A percentile compares a stretch with the other conserved stretches of the same genome.
Evolutionary conservation across 1,140 invertebrate genomes (phyloP).

Genomic region (Plutomurus gul): DNA sequence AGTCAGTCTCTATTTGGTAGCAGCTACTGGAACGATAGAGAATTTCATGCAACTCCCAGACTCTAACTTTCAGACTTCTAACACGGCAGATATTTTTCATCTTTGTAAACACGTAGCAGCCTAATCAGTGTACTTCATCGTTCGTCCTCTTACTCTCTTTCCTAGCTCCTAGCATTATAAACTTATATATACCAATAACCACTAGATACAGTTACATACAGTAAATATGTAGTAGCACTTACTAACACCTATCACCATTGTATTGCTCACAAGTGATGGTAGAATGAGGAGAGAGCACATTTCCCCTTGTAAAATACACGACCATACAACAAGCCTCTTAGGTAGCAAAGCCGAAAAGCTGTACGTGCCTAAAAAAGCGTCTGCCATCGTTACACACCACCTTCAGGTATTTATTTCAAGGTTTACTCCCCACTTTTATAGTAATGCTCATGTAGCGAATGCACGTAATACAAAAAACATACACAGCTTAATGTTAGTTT

Average conservation of each 20-base stretch:
- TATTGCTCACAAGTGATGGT: too few relatives aligned
- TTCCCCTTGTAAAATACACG: too few relatives aligned
- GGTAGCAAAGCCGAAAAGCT: constrained; percentile 1
- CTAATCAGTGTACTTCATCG: not conserved
- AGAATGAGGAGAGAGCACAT: too few relatives aligned
- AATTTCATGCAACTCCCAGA: not conserved
- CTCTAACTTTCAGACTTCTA: not conserved
- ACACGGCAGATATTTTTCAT: constrained; percentile 23
- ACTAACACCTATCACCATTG: too few relatives aligned
- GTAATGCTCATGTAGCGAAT: too few relatives aligned
- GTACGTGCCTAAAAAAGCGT: constrained; percentile 16
- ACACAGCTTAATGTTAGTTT: too few relatives aligned
- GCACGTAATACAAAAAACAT: too few relatives aligned
- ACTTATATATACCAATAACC: not conserved
- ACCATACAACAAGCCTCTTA: not conserved
- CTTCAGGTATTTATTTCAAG: not conserved
- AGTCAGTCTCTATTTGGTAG: not conserved
- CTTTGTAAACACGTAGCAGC: constrained; percentile 21
- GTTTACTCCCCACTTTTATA: not conserved
- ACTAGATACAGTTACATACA: too few relatives aligned
- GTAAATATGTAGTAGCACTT: too few relatives aligned
- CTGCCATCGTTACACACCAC: not conserved
- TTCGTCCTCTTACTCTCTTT: not conserved
- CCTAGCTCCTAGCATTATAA: not conserved
- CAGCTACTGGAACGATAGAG: not conserved